Evolutionary conservation across 2,797 vertebrate genomes (phyloP).

Genomic region (Sebastes umbrosus): DNA sequence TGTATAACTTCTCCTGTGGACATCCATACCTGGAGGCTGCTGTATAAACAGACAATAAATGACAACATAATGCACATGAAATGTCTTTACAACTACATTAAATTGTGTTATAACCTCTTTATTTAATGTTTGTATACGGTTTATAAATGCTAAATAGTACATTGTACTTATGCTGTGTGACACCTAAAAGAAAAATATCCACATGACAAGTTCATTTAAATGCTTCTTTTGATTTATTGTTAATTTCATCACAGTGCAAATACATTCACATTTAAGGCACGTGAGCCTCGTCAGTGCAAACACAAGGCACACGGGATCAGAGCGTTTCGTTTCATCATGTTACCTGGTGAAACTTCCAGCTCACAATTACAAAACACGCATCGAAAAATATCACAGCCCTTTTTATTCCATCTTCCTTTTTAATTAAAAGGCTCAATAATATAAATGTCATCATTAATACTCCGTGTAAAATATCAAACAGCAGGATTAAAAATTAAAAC

Average conservation of each 20-base stretch:
- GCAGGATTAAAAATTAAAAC: not conserved
- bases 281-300: conserved; percentile 64
- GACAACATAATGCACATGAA: fast-evolving
- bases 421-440: not conserved
- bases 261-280: conserved; percentile 72
- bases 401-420: not conserved
- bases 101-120: not conserved
- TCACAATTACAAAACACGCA: conserved; percentile 27
- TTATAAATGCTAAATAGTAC: not conserved
- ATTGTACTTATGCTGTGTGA: not conserved
- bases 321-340: conserved; percentile 11
- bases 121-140: not conserved
- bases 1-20: not conserved
- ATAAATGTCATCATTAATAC: not conserved
- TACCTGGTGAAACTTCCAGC: conserved; percentile 29
- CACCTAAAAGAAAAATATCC: not conserved
- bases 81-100: not conserved
- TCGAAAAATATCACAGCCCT: not conserved
- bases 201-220: not conserved
- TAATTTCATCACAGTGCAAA: conserved; percentile 66
- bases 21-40: fast-evolving
- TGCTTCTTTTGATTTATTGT: conserved; percentile 57
- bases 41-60: too few relatives aligned
- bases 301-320: conserved; percentile 52
- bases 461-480: not conserved